phyloP scores from a whole-genome alignment of 1,140 invertebrate genomes.

The Xylocopa sonorina region DNA sequence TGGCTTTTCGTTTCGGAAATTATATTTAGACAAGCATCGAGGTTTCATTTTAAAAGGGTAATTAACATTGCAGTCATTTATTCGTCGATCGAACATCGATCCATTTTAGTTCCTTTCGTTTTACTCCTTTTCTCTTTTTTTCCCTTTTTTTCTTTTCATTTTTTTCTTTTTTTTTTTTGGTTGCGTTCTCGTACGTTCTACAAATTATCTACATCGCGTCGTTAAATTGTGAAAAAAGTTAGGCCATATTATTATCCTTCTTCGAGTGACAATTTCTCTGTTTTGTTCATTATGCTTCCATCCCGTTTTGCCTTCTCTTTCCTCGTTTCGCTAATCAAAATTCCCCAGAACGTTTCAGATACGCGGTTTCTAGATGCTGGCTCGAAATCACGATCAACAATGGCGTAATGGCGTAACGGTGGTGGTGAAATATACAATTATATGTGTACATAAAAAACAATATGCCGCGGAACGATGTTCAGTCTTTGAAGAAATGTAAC shows the following conservation, averaged over 20 bases:
- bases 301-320: too few species aligned
- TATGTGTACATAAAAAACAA: background rate
- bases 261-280: background rate
- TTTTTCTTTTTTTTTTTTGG: background rate
- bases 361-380: background rate
- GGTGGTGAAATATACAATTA: constrained; percentile 4
- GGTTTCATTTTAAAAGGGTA: constrained; percentile 39
- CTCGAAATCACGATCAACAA: constrained; percentile 32
- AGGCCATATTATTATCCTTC: constrained; percentile 50
- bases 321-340: background rate
- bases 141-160: background rate
- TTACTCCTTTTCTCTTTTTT: background rate
- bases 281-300: rapidly evolving
- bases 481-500: constrained; percentile 51
- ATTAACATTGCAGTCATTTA: constrained; percentile 31
- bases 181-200: background rate
- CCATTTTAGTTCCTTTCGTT: constrained; percentile 17
- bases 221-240: constrained; percentile 57
- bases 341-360: background rate
- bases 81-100: constrained; percentile 58
- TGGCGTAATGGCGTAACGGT: constrained; percentile 1
- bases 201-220: constrained; percentile 25
- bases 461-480: constrained; percentile 47
- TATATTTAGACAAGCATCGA: constrained; percentile 59
- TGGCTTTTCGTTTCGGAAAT: constrained; percentile 56